phyloP scores from a whole-genome alignment of 2,113 vertebrate species.

The Tylochromis polylepis region DNA sequence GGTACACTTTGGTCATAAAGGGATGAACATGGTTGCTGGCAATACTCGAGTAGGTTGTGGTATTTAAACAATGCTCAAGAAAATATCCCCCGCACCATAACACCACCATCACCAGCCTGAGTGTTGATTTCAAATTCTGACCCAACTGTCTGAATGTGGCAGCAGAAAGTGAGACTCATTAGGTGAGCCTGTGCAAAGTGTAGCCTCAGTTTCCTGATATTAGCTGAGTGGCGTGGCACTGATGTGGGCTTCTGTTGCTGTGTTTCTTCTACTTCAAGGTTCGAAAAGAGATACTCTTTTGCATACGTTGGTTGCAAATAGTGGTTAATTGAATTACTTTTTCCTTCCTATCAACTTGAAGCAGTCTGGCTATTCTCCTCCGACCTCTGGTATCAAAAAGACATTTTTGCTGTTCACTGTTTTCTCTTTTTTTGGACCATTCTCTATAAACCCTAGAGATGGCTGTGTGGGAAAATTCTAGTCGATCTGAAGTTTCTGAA shows the following conservation, averaged over 20 bases:
- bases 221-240: background rate
- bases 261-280: background rate
- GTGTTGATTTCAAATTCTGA: background rate
- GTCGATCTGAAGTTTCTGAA: background rate
- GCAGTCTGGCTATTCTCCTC: background rate
- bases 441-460: background rate
- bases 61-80: background rate
- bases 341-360: background rate
- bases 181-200: background rate
- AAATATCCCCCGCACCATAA: background rate
- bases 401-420: background rate
- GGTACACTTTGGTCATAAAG: too few relatives aligned
- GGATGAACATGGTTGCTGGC: background rate
- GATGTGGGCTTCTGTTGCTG: background rate
- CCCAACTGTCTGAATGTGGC: background rate
- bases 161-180: background rate
- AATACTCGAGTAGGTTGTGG: background rate
- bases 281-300: background rate
- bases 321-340: background rate
- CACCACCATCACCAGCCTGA: background rate
- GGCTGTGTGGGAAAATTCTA: background rate
- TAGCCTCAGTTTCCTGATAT: background rate
- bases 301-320: background rate
- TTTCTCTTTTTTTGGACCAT: background rate
- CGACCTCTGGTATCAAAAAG: background rate